Base-by-base conservation (phyloP, 2,797 vertebrate genomes). In the Phoxinus dragarum region DNA sequence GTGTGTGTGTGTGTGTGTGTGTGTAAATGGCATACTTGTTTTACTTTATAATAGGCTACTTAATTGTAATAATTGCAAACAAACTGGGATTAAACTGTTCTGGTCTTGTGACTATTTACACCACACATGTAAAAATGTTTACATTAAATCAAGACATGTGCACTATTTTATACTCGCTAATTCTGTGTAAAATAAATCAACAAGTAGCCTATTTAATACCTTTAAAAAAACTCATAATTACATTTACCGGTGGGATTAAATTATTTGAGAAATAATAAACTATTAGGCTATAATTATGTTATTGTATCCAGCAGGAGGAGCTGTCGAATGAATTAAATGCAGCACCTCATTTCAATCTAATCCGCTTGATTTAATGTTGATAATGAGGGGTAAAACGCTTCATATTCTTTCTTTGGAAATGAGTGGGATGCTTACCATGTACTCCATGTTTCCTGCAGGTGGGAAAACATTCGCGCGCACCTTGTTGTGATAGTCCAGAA, bases 381-480 rank as follows among this genome's bases (percentile, higher is more conserved):
- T 69, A 17, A 27, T 40, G 19, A 10, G 1, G 5, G 21, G 40
- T 34, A 67, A 67, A 80, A 49, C 47, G 27, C 9, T 34, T 59
- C 4, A 59, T 77, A 40, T 10, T 59, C 1, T 31, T 78, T 77
- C 4, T 54, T 42, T 17, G 34, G 12, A 27, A 78, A 59, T 31
- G 23, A 14, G 8, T 52, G 4, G 10, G 21, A 80, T 61, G 92
- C 95, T 96, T 94, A 97, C 97, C 97, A 98, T 97, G 73, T 96
- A 96, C 92, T 98, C 97, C 97, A 98, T 98, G 92, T 98, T 97
- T 67, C 97, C 95, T 85, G 97, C 97, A 86, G 97, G 97, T 93
- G 97, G 97, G 88, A 96, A 97, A 85, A 97, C 97, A 90, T 93
- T 96, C 84, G 96, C 96, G 91, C 97, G 94, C 77, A 97, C 95